These are phyloP conservation scores for Drosophila falleni DNA, from an alignment of 2,888 invertebrate genomes.

Conservation along the genomic window DNA sequence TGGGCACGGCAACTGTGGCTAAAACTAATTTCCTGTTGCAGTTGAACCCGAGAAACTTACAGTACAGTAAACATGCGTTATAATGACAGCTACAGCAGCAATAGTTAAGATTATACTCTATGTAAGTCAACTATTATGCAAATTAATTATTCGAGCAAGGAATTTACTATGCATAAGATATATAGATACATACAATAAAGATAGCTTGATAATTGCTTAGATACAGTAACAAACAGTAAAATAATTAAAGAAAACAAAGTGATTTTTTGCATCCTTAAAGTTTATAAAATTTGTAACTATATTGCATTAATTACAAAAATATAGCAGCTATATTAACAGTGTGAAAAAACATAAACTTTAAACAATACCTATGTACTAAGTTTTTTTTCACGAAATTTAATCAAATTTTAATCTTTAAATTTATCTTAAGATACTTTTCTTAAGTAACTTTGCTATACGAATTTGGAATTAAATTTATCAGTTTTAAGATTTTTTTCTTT, in stretches of 20 bases:
- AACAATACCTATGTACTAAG: no score
- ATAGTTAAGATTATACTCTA: neutral
- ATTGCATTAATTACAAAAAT: no score
- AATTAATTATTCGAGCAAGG: neutral
- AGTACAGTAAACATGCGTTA: conserved; percentile 12
- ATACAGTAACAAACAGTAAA: neutral
- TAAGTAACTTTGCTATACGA: no score
- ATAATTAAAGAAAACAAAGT: neutral
- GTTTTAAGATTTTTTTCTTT: no score
- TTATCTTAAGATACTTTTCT: no score
- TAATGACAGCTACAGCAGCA: neutral
- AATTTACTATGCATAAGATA: neutral
- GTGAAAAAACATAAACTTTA: no score
- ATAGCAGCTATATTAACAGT: no score
- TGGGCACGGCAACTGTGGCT: conserved; percentile 49
- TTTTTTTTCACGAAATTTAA: no score
- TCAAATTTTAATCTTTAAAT: no score
- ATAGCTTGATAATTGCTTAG: no score
- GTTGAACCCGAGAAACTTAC: conserved; percentile 12
- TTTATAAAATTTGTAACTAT: neutral
- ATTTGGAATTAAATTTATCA: no score
- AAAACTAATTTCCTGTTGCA: conserved; percentile 71
- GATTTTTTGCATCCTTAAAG: neutral
- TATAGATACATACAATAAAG: neutral
- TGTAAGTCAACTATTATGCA: neutral